These are phyloP conservation scores for Marmota monax DNA, from an alignment of 2,113 vertebrate genomes.

Conservation along the genomic window DNA sequence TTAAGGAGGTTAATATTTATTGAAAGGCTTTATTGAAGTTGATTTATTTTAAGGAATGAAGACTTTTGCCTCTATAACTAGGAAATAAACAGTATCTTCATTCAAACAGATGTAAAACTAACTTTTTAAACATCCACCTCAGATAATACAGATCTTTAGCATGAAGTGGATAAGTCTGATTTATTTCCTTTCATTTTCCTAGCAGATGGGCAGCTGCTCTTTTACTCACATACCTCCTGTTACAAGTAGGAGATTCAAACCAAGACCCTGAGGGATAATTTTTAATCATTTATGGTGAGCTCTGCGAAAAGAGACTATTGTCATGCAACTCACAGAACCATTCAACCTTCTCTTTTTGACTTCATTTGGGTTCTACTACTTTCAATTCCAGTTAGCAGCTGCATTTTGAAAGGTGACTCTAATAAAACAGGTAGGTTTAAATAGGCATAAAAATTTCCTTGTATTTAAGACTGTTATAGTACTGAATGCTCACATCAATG, in stretches of 20 bases:
- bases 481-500: not conserved
- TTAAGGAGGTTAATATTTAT: constrained; percentile 3
- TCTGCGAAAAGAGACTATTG: constrained; percentile 57
- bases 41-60: constrained; percentile 9
- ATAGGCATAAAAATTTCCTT: constrained; percentile 8
- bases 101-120: not conserved
- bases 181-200: constrained; percentile 73
- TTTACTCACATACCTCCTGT: constrained; percentile 64
- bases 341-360: constrained; percentile 63
- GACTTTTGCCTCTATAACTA: not conserved
- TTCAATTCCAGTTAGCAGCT: constrained; percentile 57
- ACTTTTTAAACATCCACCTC: not conserved
- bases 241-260: constrained; percentile 57
- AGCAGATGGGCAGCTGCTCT: constrained; percentile 66
- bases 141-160: constrained; percentile 45
- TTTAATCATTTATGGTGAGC: constrained; percentile 77
- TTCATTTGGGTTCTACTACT: constrained; percentile 51
- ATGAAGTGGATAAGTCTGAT: constrained; percentile 64
- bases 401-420: constrained; percentile 46
- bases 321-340: constrained; percentile 59
- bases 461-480: not conserved
- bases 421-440: constrained; percentile 57
- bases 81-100: constrained; percentile 9
- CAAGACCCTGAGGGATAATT: constrained; percentile 68
- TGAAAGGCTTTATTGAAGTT: not conserved